A percentile compares a stretch with the other conserved stretches of the same genome.
Conservation (phyloP, 2,888 invertebrate species). For the Epistrophe eligans region DNA sequence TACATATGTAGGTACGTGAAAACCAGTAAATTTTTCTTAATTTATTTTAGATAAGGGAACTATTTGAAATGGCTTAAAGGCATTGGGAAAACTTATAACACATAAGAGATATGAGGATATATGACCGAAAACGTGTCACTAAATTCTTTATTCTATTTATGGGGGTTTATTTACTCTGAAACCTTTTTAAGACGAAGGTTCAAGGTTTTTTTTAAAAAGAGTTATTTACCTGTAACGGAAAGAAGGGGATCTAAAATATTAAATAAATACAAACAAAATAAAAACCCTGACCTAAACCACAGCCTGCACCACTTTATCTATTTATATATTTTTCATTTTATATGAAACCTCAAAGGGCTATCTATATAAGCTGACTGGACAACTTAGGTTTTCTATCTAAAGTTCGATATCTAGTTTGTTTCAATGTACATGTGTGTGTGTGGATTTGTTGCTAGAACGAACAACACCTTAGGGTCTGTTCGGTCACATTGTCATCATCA, state of each 20-base stretch:
- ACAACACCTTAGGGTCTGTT: conserved; percentile 28
- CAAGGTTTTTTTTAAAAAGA: not conserved
- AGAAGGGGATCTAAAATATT: not conserved
- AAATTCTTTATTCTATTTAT: not conserved
- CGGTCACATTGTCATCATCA: conserved; percentile 43
- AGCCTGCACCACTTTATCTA: not conserved
- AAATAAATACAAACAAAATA: not conserved
- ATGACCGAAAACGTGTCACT: not conserved
- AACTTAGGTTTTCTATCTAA: conserved; percentile 39
- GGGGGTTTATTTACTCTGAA: not conserved
- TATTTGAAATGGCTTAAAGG: not conserved
- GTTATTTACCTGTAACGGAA: not conserved
- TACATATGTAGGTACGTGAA: not conserved
- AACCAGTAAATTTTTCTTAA: not conserved
- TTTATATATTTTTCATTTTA: not conserved
- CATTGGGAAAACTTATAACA: not conserved
- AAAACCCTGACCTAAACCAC: not conserved
- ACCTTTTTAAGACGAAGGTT: not conserved
- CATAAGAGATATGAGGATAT: not conserved
- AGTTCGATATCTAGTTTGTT: conserved; percentile 39
- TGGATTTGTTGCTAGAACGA: conserved; percentile 12
- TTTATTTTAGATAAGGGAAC: not conserved
- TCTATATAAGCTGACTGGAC: no score
- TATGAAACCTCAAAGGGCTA: not conserved
- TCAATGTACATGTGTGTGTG: not conserved